A percentile compares a stretch with the other conserved stretches of the same genome.
These are phyloP conservation scores for Tethya wilhelma DNA, from an alignment of 37 sponge, comb jelly and placozoan species.

Conservation along the genomic window DNA sequence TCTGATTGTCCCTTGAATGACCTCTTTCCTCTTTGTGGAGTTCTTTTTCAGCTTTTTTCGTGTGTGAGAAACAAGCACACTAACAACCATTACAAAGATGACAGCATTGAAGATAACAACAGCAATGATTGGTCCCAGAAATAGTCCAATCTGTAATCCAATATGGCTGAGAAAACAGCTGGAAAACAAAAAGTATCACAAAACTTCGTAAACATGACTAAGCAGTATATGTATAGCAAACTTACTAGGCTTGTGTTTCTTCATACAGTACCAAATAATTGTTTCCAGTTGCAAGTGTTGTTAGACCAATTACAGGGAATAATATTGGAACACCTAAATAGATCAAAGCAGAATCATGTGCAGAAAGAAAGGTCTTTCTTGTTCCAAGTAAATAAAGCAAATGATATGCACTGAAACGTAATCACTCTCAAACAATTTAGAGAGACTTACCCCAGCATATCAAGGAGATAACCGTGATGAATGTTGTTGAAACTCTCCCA, in stretches of 20 bases:
- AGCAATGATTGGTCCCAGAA: conserved; percentile 48
- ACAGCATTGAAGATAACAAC: conserved; percentile 53
- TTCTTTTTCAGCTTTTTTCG: conserved; percentile 6
- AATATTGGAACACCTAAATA: conserved; percentile 47
- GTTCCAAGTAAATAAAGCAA: neutral
- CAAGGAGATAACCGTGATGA: conserved; percentile 32
- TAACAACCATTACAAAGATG: conserved; percentile 33
- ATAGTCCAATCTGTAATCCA: conserved; percentile 41
- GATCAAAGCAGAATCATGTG: too few species aligned
- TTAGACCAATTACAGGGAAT: conserved; percentile 35
- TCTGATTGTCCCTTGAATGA: neutral
- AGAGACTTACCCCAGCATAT: conserved; percentile 60
- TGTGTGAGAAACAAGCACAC: conserved; percentile 37
- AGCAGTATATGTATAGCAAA: neutral
- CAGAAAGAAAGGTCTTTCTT: neutral
- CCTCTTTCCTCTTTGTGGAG: neutral
- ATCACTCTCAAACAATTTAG: neutral
- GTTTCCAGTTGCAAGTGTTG: conserved; percentile 33
- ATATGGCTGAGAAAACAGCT: conserved; percentile 65
- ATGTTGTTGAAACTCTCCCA: conserved; percentile 11
- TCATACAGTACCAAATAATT: conserved; percentile 16
- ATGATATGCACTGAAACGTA: neutral
- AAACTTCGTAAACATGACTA: neutral
- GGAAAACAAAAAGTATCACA: neutral
- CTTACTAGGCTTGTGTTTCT: neutral